Base-by-base conservation (phyloP, 2,113 vertebrate genomes). In the Pimephales promelas region DNA sequence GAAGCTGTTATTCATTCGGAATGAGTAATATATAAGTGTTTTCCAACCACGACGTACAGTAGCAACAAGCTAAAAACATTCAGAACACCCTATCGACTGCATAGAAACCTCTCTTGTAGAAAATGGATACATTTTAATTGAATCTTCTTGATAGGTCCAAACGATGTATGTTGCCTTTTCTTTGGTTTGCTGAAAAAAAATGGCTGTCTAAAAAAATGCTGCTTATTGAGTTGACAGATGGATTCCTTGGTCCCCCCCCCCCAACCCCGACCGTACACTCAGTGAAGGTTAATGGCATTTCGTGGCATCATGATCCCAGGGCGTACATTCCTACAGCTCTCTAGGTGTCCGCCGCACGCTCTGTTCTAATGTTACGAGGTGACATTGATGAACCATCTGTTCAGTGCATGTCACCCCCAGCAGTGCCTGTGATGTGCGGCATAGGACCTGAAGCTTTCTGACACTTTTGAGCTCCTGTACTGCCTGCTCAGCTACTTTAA, bases 321-420 rank as follows among this genome's bases (percentile, higher is more conserved):
- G 72, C 16, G 49, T 74, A 36, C 22, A 36, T 49, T 66, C 73
- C 45, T 73, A 36, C 40, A 81, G 52, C 43, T 79, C 54, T 54
- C 56, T 43, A n/a, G 62, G 62, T 49, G 52, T 40, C 56, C 45
- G 20, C 52, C 47, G 20, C 36, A n/a, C 16, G 28, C 28, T 82
- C 62, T 3, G 57, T 74, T 80, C 56, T 31, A 61, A 71, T 49
- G 64, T 64, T 66, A 45, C 28, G 49, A 77, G 73, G 83, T 88
- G 85, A 87, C 84, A 83, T 79, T 88, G 81, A 87, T 89, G 75
- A 87, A 88, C 85, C 70, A 85, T 88, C 87, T 87, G 86, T 84
- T 88, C 24, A 3, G n/a, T 45, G 26, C 26, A 72, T 85, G 71
- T 90, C 61, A 71, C 73, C 71, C 68, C 62, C 47, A 73, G 81